Evolutionary conservation across 2,888 invertebrate species (phyloP).

Genomic region (Cerceris rybyensis): DNA sequence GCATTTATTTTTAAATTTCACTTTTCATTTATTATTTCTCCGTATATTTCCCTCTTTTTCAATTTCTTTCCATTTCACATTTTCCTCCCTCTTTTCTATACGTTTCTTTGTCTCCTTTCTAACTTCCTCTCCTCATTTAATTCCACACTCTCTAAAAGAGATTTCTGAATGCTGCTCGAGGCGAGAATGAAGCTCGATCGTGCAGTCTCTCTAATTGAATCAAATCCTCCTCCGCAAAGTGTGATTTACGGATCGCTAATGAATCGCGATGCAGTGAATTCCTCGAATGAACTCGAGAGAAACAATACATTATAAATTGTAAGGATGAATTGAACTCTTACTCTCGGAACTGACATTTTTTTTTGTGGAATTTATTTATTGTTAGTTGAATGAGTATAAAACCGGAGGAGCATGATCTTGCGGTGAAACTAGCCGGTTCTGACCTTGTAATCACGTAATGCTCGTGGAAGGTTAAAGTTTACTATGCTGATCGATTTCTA

Average conservation of each 20-base stretch:
- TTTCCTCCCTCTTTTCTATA: not conserved
- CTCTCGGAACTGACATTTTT: not conserved
- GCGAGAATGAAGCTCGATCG: conserved; percentile 18
- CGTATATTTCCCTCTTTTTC: too few relatives aligned
- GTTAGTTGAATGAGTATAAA: not conserved
- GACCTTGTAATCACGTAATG: conserved; percentile 30
- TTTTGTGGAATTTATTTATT: not conserved
- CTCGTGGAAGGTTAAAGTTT: conserved; percentile 27
- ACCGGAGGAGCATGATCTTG: not conserved
- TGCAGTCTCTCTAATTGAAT: conserved; percentile 31
- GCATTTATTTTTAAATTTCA: too few relatives aligned
- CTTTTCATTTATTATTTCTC: too few relatives aligned
- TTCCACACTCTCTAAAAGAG: too few relatives aligned
- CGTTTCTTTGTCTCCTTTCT: not conserved
- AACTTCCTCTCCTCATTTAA: not conserved
- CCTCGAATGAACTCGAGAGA: not conserved
- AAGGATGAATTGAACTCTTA: not conserved
- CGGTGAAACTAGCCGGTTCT: conserved; percentile 21
- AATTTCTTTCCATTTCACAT: not conserved
- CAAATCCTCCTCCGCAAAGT: conserved; percentile 9
- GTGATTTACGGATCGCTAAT: conserved; percentile 32
- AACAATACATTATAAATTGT: not conserved
- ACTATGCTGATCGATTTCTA: conserved; percentile 41
- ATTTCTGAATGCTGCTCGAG: not conserved
- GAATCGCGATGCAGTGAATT: conserved; percentile 4